A percentile compares a stretch with the other conserved stretches of the same genome.
phyloP scores from a whole-genome alignment of 2,113 vertebrate species.

The Hippocampus barbouri region DNA sequence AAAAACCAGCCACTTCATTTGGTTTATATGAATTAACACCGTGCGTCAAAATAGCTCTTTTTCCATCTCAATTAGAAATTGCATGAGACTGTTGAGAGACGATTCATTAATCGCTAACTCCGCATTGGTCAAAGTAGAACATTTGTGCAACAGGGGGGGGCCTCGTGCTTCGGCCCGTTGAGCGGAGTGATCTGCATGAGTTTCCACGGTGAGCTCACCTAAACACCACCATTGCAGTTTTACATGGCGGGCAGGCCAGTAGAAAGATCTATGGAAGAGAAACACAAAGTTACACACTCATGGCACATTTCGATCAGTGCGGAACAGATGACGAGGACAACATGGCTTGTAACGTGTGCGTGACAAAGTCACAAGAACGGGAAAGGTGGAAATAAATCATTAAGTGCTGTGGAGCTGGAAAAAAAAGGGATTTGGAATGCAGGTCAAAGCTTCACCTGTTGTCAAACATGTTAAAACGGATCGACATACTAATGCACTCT shows the following conservation, averaged over 20 bases:
- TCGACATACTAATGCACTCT: no score
- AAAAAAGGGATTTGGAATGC: not conserved
- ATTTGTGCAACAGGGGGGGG: not conserved
- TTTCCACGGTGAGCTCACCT: constrained; percentile 73
- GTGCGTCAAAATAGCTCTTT: no score
- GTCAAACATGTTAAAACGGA: not conserved
- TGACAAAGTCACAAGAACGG: not conserved
- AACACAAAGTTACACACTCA: constrained; percentile 3
- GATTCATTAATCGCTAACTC: not conserved
- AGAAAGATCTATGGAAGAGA: constrained; percentile 85
- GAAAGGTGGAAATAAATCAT: no score
- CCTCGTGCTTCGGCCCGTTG: not conserved
- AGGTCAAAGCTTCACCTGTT: not conserved
- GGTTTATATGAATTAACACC: no score
- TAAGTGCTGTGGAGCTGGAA: not conserved
- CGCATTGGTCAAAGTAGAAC: not conserved
- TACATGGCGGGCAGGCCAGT: constrained; percentile 89
- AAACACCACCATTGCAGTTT: constrained; percentile 84
- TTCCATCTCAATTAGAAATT: no score
- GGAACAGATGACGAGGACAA: not conserved
- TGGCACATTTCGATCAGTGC: not conserved
- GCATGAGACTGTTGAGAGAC: not conserved
- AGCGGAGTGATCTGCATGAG: not conserved
- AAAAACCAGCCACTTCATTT: no score
- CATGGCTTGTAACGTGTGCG: not conserved